A percentile compares a stretch with the other conserved stretches of the same genome.
Conservation (phyloP, 2,113 vertebrate species). For the Brachionichthys hirsutus region DNA sequence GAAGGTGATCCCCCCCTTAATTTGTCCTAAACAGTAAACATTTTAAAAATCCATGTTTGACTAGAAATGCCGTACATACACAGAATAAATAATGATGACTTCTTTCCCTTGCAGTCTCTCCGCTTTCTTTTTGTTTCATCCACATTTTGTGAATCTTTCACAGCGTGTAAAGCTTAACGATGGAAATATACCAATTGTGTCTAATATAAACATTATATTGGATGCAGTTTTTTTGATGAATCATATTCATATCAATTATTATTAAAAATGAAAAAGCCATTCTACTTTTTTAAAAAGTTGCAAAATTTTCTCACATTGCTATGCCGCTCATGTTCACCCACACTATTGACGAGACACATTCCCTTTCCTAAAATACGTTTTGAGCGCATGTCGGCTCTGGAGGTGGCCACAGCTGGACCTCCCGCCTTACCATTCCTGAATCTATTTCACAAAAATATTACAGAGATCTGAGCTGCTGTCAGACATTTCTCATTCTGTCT, state of each 20-base stretch:
- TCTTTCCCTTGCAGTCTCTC: constrained; percentile 5
- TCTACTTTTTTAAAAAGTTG: neutral
- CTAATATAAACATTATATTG: no score
- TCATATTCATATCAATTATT: constrained; percentile 16
- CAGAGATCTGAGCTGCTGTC: constrained; percentile 69
- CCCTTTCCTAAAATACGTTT: constrained; percentile 42
- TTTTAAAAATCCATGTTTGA: constrained; percentile 67
- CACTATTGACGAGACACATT: constrained; percentile 20
- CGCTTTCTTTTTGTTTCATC: neutral
- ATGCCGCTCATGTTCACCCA: constrained; percentile 1
- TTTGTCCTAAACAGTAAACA: constrained; percentile 72
- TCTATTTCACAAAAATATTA: constrained; percentile 75
- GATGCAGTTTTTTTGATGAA: neutral
- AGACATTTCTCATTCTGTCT: constrained; percentile 73
- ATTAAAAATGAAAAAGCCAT: neutral
- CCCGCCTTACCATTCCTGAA: constrained; percentile 63
- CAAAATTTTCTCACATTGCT: constrained; percentile 8
- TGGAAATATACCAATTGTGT: no score
- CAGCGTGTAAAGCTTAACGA: no score
- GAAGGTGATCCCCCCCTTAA: constrained; percentile 68
- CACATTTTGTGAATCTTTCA: no score
- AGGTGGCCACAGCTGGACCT: constrained; percentile 71
- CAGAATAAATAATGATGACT: constrained; percentile 33
- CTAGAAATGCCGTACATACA: constrained; percentile 35
- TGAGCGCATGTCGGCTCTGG: constrained; percentile 53